A percentile compares a stretch with the other conserved stretches of the same genome.
These are phyloP conservation scores for Leptestheria dahalacensis DNA, from an alignment of 1,140 invertebrate species.

Conservation along the genomic window DNA sequence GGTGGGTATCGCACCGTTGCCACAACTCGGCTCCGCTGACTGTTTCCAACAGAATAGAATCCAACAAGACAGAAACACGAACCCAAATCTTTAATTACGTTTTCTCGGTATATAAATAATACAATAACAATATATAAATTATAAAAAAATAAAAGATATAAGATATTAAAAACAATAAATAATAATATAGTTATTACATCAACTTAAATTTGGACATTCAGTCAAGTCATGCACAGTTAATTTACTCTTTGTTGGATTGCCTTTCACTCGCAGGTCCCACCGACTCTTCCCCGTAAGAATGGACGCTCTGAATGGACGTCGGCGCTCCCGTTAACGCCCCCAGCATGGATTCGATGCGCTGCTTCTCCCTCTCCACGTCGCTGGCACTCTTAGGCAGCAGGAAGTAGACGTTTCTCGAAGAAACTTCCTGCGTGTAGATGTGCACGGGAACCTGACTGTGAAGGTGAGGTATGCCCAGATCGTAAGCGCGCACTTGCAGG, in stretches of 20 bases:
- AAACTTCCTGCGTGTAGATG: constrained; percentile 47
- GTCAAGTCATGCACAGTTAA: no score
- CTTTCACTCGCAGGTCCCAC: neutral
- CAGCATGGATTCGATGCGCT: constrained; percentile 50
- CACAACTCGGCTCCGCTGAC: constrained; percentile 45
- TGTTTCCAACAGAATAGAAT: no score
- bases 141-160: constrained; percentile 12
- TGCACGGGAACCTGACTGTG: constrained; percentile 46
- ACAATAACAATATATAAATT: constrained; percentile 10
- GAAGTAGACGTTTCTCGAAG: constrained; percentile 55
- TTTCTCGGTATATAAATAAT: no score
- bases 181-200: constrained; percentile 27
- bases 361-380: constrained; percentile 42
- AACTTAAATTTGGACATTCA: neutral
- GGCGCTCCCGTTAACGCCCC: constrained; percentile 56
- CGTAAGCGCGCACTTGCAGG: constrained; percentile 55
- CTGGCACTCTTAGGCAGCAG: constrained; percentile 43
- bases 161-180: constrained; percentile 17
- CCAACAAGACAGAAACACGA: no score
- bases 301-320: constrained; percentile 53
- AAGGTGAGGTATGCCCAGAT: constrained; percentile 55
- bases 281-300: constrained; percentile 38
- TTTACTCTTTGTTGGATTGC: neutral
- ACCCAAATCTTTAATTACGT: no score
- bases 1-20: constrained; percentile 49